These are phyloP conservation scores for Oophaga pumilio DNA, from an alignment of 2,113 vertebrate species.

Conservation along the genomic window DNA sequence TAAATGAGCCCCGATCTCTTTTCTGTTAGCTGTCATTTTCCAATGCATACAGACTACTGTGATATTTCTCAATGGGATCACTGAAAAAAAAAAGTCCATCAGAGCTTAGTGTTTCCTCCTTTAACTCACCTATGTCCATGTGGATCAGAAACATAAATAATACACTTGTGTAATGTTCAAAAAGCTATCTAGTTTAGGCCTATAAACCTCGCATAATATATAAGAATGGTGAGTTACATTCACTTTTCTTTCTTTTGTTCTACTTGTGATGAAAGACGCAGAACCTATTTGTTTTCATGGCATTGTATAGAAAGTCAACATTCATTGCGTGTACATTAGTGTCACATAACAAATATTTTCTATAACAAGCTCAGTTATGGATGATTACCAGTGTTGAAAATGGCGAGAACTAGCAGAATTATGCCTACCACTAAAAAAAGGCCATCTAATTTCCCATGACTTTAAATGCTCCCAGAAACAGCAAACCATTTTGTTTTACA, in stretches of 20 bases:
- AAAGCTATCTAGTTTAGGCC: not conserved
- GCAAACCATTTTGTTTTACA: not conserved
- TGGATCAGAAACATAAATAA: too few species aligned
- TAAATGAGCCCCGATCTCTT: too few species aligned
- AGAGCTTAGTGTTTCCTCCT: too few species aligned
- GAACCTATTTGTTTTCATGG: not conserved
- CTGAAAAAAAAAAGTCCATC: too few species aligned
- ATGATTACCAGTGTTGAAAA: not conserved
- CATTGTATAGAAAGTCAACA: not conserved
- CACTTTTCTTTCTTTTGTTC: not conserved
- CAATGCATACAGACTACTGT: too few species aligned
- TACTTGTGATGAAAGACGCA: not conserved
- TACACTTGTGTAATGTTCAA: not conserved
- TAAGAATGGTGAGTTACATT: not conserved
- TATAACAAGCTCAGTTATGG: slow-evolving; percentile 11
- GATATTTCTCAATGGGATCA: too few species aligned
- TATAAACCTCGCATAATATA: not conserved
- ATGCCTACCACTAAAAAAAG: not conserved
- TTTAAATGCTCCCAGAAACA: not conserved
- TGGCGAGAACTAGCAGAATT: not conserved
- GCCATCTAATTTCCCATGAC: slow-evolving; percentile 14
- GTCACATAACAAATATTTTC: not conserved
- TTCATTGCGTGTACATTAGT: not conserved
- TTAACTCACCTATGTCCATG: too few species aligned
- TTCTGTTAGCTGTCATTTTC: too few species aligned